Percentiles rank a stretch among this genome's conserved stretches.
These are phyloP conservation scores for Atta colombica DNA, from an alignment of 1,140 invertebrate genomes.

Conservation along the genomic window DNA sequence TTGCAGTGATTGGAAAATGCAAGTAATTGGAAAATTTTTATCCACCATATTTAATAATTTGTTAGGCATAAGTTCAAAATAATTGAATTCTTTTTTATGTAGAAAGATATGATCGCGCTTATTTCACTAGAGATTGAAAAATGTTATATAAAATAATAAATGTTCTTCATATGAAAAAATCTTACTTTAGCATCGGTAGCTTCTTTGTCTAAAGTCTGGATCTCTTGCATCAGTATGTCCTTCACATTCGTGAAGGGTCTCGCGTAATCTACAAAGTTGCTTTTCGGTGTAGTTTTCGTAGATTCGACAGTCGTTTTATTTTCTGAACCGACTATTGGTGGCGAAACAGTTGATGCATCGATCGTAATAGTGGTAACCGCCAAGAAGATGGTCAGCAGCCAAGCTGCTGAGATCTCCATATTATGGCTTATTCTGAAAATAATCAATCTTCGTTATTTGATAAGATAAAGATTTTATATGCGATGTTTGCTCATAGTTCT, in stretches of 20 bases:
- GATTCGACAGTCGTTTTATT: neutral
- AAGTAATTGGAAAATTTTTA: neutral
- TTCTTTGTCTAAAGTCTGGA: slow-evolving; percentile 77
- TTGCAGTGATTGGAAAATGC: neutral
- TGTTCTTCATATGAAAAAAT: neutral
- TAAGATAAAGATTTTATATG: neutral
- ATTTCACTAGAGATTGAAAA: neutral
- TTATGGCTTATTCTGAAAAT: slow-evolving; percentile 53
- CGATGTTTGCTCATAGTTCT: neutral
- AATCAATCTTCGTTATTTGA: slow-evolving; percentile 6
- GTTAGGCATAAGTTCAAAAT: neutral
- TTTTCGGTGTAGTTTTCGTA: neutral
- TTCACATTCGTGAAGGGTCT: slow-evolving; percentile 46
- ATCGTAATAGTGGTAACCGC: neutral
- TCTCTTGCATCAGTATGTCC: slow-evolving; percentile 79
- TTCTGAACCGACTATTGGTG: neutral
- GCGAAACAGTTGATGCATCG: too few species aligned
- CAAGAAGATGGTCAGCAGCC: slow-evolving; percentile 58
- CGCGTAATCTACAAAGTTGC: slow-evolving; percentile 14
- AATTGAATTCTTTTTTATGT: neutral
- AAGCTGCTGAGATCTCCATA: slow-evolving; percentile 60
- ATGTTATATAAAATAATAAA: slow-evolving; percentile 4
- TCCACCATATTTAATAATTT: neutral
- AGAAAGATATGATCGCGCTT: neutral
- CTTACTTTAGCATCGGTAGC: slow-evolving; percentile 74